These are phyloP conservation scores for Chinchilla lanigera DNA, from an alignment of 2,113 vertebrate species.

Conservation along the genomic window DNA sequence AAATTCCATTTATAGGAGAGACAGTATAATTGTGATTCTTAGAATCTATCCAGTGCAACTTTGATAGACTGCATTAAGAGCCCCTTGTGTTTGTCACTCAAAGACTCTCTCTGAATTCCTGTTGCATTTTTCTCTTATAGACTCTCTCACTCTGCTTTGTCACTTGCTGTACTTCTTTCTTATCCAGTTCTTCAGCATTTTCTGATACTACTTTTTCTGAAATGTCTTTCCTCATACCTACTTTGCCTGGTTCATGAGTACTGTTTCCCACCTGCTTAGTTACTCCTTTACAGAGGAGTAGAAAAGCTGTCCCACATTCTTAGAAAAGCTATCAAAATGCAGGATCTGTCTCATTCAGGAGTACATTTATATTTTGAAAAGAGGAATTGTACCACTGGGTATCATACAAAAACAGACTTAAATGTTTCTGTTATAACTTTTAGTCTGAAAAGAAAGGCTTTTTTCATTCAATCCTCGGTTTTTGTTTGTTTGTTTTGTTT, in stretches of 20 bases:
- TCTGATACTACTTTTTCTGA: not conserved
- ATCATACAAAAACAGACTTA: not conserved
- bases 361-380: not conserved
- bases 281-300: not conserved
- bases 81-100: not conserved
- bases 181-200: not conserved
- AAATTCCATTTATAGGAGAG: not conserved
- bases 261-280: not conserved
- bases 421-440: not conserved
- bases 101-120: not conserved
- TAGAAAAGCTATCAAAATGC: not conserved
- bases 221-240: not conserved
- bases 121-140: not conserved
- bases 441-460: not conserved
- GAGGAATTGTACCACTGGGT: not conserved
- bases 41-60: not conserved
- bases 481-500: too few relatives aligned
- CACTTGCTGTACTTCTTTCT: not conserved
- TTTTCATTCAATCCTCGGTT: not conserved
- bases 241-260: not conserved
- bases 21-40: not conserved
- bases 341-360: not conserved
- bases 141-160: not conserved
- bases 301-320: not conserved
- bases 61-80: not conserved